Evolutionary conservation across 2,888 invertebrate genomes (phyloP), one percentile per base, ranked within the genome.

Genomic region (Ochropleura plecta): DNA sequence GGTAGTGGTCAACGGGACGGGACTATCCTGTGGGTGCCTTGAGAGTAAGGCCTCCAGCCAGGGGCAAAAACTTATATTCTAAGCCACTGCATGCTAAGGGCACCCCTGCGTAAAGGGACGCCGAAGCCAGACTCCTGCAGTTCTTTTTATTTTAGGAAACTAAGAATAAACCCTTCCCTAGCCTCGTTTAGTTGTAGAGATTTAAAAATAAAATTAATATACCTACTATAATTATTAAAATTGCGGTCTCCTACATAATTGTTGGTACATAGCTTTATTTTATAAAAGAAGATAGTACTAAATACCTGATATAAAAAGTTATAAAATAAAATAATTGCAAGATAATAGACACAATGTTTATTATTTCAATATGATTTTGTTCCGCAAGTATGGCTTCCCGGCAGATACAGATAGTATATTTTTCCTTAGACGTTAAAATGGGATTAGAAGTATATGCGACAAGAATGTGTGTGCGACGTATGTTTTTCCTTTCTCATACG

Each of bases 321-420:
- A 78, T 78, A 77, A 78, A 69, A 48, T 59, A 60, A 68, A 12
- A 68, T 60, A 46, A 78, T 20, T 51, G 59, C 12, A 46, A 51
- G 59, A 67, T 78, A 62, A n/a, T n/a, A 16, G 1, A 3, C 46
- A 46, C 30, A 18, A n/a, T 49, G n/a, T 57, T 68, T 49, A 49
- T 12, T 12, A 55, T 44, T 57, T 30, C 40, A 51, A 49, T 44
- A 76, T 62, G 16, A 70, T 71, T 77, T 77, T 51, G 20, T 20
- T 64, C 9, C 49, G 18, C 48, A 30, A 8, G 16, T 49, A 71
- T 18, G 79, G 57, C 40, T 77, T 79, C 63, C 40, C 40, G 4
- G 18, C 46, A 40, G 18, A 40, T 70, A 49, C 18, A 10, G 10
- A 44, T 12, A 62, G 16, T 49, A 40, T 78, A 12, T 64, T 64